These are phyloP conservation scores for Cossypha heuglini DNA, from an alignment of 2,797 vertebrate species.

Conservation along the genomic window DNA sequence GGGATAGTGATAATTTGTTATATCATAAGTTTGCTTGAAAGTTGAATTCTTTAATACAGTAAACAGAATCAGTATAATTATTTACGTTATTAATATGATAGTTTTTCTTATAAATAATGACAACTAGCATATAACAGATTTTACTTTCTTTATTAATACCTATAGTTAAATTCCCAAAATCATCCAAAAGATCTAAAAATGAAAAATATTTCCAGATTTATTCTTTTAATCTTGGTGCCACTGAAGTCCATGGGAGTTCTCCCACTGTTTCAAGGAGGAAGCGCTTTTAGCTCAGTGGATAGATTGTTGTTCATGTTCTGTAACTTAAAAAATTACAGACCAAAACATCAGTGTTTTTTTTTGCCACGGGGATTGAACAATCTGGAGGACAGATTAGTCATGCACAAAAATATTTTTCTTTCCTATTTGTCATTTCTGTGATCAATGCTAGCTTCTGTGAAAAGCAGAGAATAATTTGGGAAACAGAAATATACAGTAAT, in stretches of 20 bases:
- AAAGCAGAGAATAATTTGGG: not conserved
- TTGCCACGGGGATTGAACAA: not conserved
- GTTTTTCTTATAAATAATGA: not conserved
- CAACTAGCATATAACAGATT: not conserved
- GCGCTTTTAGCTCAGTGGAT: not conserved
- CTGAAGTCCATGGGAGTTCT: not conserved
- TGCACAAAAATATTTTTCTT: not conserved
- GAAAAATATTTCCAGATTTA: fast-evolving
- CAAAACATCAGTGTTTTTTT: not conserved
- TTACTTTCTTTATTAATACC: not conserved
- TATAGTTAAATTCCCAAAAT: not conserved
- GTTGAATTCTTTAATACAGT: not conserved
- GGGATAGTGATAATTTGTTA: not conserved
- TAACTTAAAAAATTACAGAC: not conserved
- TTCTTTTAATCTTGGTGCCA: not conserved
- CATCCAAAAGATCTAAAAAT: not conserved
- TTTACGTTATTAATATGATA: not conserved
- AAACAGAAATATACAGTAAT: not conserved
- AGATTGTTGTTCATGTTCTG: not conserved
- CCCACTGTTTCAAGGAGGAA: not conserved
- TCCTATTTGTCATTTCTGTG: not conserved
- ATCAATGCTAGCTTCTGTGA: not conserved
- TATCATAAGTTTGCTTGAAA: not conserved
- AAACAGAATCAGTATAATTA: not conserved
- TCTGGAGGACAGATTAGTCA: not conserved